Base-by-base conservation (phyloP, 2,797 vertebrate species). In the Macrochelys suwanniensis region DNA sequence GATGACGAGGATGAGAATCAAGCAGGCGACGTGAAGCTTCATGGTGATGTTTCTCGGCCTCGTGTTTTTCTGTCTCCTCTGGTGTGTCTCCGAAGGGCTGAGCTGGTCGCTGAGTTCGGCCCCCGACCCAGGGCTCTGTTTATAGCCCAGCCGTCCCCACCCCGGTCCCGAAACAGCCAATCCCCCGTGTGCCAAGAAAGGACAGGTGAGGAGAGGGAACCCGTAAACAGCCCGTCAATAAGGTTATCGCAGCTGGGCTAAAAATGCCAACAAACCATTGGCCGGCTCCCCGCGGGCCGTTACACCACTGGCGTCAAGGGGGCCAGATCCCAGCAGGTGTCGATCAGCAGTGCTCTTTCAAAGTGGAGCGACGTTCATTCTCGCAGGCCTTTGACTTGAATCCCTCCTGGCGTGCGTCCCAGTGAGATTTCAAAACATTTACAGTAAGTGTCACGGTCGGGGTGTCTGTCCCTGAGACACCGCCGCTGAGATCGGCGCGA, bases 1-100 rank as follows among this genome's bases (percentile, higher is more conserved):
- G 4, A 56, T 54, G n/a, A 89, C 78, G 45, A 92, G 84, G 47
- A 89, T 11, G 31, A 92, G 49, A 57, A 89, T 25, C 17, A 92
- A 0, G 19, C 82, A 89, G 65, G 50, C 2, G 4, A 92, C 13
- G 13, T 92, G 83, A 19, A 82, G 56, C 50, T 77, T 89, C 91
- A 89, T 92, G 5, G 2, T 50, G 79, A 33, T 17, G 26, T 42
- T 59, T 7, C 23, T 28, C n/a, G 33, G 31, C 45, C 61, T 51
- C 12, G 33, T 21, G 26, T 47, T 47, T 74, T 53, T 74, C 7
- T 37, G 56, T 31, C 37, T 37, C 51, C 13, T 10, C 11, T 59
- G 49, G 6, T 47, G 42, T 51, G 49, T 25, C 13, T 89, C 13
- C 45, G 11, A 71, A 71, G 65, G 65, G n/a, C 33, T 11, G 65